Base-by-base conservation (phyloP, 2,888 invertebrate species). In the Callosobruchus maculatus region DNA sequence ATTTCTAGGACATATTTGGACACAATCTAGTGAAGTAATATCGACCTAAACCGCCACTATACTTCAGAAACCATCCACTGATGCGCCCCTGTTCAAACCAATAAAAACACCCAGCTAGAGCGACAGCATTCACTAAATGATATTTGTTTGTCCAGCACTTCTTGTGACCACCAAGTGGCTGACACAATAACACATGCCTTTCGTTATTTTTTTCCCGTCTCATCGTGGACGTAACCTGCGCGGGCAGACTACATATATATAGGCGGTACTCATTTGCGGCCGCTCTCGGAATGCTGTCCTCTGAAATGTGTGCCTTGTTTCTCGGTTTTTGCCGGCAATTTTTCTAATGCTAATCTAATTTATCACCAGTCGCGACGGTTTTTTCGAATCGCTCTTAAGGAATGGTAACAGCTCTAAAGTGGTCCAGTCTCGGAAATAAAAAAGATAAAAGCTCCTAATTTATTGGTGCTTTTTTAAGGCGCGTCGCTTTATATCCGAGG, bases 91-190 rank as follows among this genome's bases (percentile, higher is more conserved):
- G 49, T 3, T 7, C 13, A 49, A 49, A 18, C 13, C 68, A 22
- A 22, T 20, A 68, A 68, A 68, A 68, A 68, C 13, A 18, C 20
- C 79, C 68, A 75, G 75, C 78, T 49, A 49, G 49, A 49, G 13
- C 3, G 72, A 78, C 78, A 80, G 77, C 80, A 80, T 81, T 80
- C 81, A 80, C 79, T 73, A 78, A 80, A 79, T 78, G 80, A 79
- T 79, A 80, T 81, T 82, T 83, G 82, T 84, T 82, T 83, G 83
- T 83, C 78, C 78, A 81, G 83, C 83, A 82, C 83, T 83, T 81
- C 81, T 81, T 81, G 72, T 73, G 79, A 77, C 80, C 82, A 81
- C 83, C 81, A 78, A 78, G 79, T 77, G 78, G 78, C 81, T 81
- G 83, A 83, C 83, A 83, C 81, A 83, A 83, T 83, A 82, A 84